Base-by-base conservation (phyloP, 2,113 vertebrate genomes). In the Terrapene triunguis region DNA sequence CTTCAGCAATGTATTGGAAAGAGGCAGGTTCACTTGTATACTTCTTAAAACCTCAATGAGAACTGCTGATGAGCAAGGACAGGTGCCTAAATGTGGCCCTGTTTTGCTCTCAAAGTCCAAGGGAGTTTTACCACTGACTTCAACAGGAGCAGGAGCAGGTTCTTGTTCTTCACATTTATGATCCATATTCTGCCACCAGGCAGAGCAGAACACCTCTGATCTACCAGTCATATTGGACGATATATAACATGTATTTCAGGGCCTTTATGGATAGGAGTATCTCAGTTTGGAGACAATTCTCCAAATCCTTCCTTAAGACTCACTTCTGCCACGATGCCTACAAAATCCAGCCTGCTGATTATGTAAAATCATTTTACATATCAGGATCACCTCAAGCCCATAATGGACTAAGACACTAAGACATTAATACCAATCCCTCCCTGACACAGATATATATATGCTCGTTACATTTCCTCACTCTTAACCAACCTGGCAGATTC, bases 221-320 rank as follows among this genome's bases (percentile, higher is more conserved):
- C 62, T 69, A n/a, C 16, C 12, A 69, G 62, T n/a, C 35, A 19
- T 6, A 5, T n/a, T n/a, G 16, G 17, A 35, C 16, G 9, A 19
- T 69, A 35, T 69, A 19, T 69, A 35, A n/a, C 9, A 69, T n/a
- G 16, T n/a, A n/a, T n/a, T 69, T n/a, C 17, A 69, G n/a, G 35
- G 62, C 17, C 35, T 69, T 69, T 21, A 35, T 69, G 62, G 62
- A 2, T 24, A 38, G 1, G 1, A 11, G 0, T 2, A 51, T 8
- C 35, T 69, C 62, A 44, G 5, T 88, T 89, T 48, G 72, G 86
- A 38, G 42, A 65, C 5, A 59, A 2, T 0, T 0, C 12, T 11
- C 2, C 25, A 22, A 57, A 47, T 57, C 62, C 25, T 32, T 62
- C 32, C 27, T 35, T 19, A 27, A 29, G 29, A 48, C 84, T 54